Evolutionary conservation across 1,140 invertebrate species (phyloP).

Genomic region (Platyscapa corneri): DNA sequence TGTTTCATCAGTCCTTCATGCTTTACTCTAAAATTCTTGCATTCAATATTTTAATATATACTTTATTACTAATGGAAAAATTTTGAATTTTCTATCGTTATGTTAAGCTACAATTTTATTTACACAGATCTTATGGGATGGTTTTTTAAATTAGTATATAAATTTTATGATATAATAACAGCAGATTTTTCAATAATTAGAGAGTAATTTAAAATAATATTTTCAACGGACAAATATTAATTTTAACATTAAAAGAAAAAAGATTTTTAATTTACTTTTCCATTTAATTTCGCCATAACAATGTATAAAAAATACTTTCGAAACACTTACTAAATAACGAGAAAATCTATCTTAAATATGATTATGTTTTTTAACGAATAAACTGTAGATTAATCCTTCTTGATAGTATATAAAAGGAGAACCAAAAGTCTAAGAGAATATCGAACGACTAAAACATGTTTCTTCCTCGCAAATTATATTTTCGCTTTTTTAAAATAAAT

Average conservation of each 20-base stretch:
- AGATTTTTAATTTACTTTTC: not conserved
- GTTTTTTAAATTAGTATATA: not conserved
- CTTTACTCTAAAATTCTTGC: not conserved
- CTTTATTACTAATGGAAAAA: not conserved
- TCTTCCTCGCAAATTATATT: not conserved
- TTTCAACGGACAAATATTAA: not conserved
- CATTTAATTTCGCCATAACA: not conserved
- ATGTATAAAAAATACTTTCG: constrained; percentile 3
- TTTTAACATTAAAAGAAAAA: constrained; percentile 18
- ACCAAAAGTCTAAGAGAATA: not conserved
- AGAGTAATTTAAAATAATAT: not conserved
- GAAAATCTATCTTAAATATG: not conserved
- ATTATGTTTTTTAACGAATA: not conserved
- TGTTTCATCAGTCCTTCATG: not conserved
- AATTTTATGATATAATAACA: not conserved
- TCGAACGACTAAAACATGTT: not conserved
- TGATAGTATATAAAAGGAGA: not conserved
- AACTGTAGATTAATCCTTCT: not conserved
- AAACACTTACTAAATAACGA: not conserved
- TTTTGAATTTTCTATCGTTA: not conserved
- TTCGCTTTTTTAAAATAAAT: not conserved
- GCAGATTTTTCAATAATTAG: not conserved
- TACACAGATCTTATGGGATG: not conserved
- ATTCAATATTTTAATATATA: not conserved
- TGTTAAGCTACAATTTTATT: not conserved